Evolutionary conservation across 2,113 vertebrate species (phyloP).

Genomic region (Orthochromis malagaraziensis): DNA sequence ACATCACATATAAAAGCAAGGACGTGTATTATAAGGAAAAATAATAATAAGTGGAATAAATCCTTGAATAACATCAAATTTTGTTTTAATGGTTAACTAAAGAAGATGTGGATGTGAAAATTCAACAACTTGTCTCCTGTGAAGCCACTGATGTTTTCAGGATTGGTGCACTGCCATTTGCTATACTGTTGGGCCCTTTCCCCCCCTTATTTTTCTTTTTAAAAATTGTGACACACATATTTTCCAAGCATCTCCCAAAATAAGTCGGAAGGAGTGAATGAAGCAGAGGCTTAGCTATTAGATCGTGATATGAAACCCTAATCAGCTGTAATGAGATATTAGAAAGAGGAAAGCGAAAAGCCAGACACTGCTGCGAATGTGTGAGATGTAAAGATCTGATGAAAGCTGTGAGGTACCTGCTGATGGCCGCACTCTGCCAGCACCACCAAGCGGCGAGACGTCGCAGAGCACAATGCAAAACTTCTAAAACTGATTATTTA

Average conservation of each 20-base stretch:
- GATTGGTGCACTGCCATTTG: neutral
- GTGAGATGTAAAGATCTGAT: neutral
- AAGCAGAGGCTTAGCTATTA: neutral
- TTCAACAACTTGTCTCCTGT: neutral
- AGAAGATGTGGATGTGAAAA: neutral
- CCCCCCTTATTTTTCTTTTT: neutral
- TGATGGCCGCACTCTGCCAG: slow-evolving; percentile 56
- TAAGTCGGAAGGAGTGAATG: neutral
- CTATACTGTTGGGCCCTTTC: neutral
- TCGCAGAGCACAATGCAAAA: slow-evolving; percentile 8
- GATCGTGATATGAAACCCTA: neutral
- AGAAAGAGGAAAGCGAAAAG: neutral
- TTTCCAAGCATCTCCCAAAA: neutral
- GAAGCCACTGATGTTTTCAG: neutral
- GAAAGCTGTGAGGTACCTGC: neutral
- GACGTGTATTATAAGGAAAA: neutral
- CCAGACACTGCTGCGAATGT: neutral
- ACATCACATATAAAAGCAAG: neutral
- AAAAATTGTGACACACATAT: neutral
- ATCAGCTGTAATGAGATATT: neutral
- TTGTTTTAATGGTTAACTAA: neutral
- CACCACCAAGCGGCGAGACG: slow-evolving; percentile 65
- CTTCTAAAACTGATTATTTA: slow-evolving; percentile 47
- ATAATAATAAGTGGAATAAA: neutral
- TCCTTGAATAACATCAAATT: neutral